Percentiles rank a stretch among this genome's conserved stretches.
Evolutionary conservation across 2,797 vertebrate genomes (phyloP).

Genomic region (Nyctibius grandis): DNA sequence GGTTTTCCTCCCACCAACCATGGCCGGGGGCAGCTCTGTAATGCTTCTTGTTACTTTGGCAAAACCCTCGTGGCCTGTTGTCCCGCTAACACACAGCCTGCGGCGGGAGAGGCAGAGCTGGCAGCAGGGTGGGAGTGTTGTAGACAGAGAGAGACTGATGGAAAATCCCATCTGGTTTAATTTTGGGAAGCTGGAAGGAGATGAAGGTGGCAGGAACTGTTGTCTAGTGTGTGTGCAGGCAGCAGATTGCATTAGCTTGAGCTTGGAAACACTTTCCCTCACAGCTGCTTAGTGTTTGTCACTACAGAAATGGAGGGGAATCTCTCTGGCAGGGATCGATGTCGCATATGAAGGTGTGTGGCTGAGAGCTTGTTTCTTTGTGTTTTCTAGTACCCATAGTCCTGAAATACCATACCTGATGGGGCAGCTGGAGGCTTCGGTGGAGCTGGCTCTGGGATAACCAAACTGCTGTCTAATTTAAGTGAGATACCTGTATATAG

Average conservation of each 20-base stretch:
- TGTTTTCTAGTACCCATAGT: conserved; percentile 87
- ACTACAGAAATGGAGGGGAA: not conserved
- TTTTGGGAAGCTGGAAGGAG: conserved; percentile 54
- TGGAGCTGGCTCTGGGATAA: conserved; percentile 62
- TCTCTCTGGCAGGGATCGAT: not conserved
- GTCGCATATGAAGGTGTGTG: not conserved
- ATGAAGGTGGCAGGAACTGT: conserved; percentile 31
- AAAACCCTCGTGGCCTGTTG: not conserved
- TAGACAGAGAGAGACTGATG: not conserved
- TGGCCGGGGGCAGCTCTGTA: not conserved
- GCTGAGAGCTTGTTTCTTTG: not conserved
- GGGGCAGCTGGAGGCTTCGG: conserved; percentile 39
- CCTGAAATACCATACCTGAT: conserved; percentile 83
- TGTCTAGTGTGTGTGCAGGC: not conserved
- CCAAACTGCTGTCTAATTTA: conserved; percentile 73
- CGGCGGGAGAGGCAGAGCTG: not conserved
- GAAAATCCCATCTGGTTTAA: conserved; percentile 63
- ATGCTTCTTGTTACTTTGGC: not conserved
- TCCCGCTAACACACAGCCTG: not conserved
- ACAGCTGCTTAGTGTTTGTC: not conserved
- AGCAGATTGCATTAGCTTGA: not conserved
- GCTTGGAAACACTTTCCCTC: not conserved
- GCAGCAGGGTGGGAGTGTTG: not conserved
- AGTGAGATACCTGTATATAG: conserved; percentile 73
- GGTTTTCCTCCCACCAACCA: not conserved